Conservation (phyloP, 2,888 invertebrate genomes). For the Patella caerulea region DNA sequence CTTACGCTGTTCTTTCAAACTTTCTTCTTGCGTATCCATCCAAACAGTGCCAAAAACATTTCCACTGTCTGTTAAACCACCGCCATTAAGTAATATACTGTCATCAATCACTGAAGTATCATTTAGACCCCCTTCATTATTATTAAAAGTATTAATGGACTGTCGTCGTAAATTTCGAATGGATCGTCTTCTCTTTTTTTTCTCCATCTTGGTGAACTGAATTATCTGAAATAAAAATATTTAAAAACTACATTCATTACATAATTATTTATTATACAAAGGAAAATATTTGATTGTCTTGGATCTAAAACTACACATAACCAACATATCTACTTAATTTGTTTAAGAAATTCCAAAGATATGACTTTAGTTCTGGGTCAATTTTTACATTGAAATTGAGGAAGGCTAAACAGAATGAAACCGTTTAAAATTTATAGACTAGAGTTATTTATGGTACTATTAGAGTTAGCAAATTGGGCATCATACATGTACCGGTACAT, state of each 20-base stretch:
- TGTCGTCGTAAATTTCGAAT: slow-evolving; percentile 14
- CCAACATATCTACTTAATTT: too few relatives aligned
- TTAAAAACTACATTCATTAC: neutral
- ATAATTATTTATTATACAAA: too few relatives aligned
- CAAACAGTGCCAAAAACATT: neutral
- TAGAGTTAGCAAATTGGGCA: too few relatives aligned
- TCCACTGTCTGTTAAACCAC: neutral
- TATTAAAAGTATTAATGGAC: slow-evolving; percentile 5
- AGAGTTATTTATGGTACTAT: too few relatives aligned
- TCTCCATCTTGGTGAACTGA: neutral
- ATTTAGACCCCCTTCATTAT: neutral
- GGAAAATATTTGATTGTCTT: too few relatives aligned
- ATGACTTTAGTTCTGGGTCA: too few relatives aligned
- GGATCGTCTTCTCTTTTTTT: slow-evolving; percentile 16
- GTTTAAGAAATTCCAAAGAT: too few relatives aligned
- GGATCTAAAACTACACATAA: too few relatives aligned
- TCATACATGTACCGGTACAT: too few relatives aligned
- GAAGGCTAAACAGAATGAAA: too few relatives aligned
- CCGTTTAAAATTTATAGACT: too few relatives aligned
- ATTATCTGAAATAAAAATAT: neutral
- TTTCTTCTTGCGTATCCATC: neutral
- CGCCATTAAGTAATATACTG: neutral
- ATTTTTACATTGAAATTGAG: too few relatives aligned
- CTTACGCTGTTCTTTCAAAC: slow-evolving; percentile 8
- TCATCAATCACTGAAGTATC: neutral